Evolutionary conservation across 2,113 vertebrate species (phyloP).

Genomic region (Hydrolagus affinis): DNA sequence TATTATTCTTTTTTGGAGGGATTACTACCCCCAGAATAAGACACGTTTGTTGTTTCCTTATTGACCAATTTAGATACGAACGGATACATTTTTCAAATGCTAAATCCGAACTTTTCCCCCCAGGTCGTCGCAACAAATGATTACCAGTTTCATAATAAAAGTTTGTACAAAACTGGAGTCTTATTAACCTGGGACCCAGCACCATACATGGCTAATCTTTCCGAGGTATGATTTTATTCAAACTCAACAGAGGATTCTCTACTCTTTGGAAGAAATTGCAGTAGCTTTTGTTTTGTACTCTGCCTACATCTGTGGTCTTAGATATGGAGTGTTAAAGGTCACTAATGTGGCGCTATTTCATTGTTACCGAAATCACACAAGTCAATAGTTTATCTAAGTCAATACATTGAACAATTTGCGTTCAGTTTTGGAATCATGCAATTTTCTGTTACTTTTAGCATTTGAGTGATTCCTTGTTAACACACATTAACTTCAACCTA

Average conservation of each 20-base stretch:
- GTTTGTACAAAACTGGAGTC: slow-evolving; percentile 56
- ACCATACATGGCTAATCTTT: slow-evolving; percentile 55
- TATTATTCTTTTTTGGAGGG: too few relatives aligned
- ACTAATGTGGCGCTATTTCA: too few relatives aligned
- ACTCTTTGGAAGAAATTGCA: background rate
- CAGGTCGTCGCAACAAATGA: slow-evolving; percentile 55
- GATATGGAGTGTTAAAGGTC: too few relatives aligned
- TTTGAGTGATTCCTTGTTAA: too few relatives aligned
- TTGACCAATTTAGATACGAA: background rate
- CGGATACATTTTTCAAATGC: background rate
- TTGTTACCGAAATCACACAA: too few relatives aligned
- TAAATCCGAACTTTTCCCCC: slow-evolving; percentile 10
- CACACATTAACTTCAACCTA: too few relatives aligned
- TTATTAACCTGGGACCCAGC: slow-evolving; percentile 69
- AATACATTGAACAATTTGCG: too few relatives aligned
- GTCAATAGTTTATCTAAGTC: too few relatives aligned
- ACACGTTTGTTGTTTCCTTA: background rate
- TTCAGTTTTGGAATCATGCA: too few relatives aligned
- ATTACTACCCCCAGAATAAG: too few relatives aligned
- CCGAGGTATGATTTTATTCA: slow-evolving; percentile 49
- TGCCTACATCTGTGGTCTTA: background rate
- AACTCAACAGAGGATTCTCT: background rate
- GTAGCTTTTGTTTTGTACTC: background rate
- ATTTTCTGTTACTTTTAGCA: too few relatives aligned
- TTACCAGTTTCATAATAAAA: slow-evolving; percentile 50